These are phyloP conservation scores for Amblyjoppa proteus DNA, from an alignment of 2,888 invertebrate species.

Conservation along the genomic window DNA sequence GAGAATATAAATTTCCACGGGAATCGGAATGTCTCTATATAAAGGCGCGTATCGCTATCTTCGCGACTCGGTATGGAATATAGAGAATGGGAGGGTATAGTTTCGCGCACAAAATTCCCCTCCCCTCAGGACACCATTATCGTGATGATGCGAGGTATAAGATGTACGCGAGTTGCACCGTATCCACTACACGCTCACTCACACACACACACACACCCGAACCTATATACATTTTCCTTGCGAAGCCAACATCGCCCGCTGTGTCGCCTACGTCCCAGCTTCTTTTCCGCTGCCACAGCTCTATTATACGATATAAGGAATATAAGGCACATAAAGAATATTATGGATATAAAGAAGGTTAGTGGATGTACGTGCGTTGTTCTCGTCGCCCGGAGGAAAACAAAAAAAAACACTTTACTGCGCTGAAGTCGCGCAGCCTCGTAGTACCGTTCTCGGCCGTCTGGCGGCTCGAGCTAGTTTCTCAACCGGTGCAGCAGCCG, in stretches of 20 bases:
- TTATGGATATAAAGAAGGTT: slow-evolving; percentile 42
- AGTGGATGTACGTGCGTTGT: slow-evolving; percentile 41
- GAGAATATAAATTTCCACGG: slow-evolving; percentile 52
- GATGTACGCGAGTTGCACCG: slow-evolving; percentile 20
- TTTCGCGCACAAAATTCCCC: slow-evolving; percentile 20
- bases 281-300: neutral
- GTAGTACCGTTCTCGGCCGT: neutral
- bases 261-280: neutral
- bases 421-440: neutral
- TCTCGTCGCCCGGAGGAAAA: slow-evolving; percentile 21
- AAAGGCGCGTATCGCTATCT: slow-evolving; percentile 29
- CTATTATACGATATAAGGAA: slow-evolving; percentile 13
- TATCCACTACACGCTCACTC: neutral
- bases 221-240: neutral
- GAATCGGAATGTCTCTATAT: neutral
- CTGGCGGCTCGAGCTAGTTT: neutral
- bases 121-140: slow-evolving; percentile 58
- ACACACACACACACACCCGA: neutral
- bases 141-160: slow-evolving; percentile 46
- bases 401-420: slow-evolving; percentile 25
- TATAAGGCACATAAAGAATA: slow-evolving; percentile 35
- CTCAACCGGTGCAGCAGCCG: neutral
- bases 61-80: neutral
- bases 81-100: slow-evolving; percentile 22
- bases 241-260: slow-evolving; percentile 7